Base-by-base conservation (phyloP, 2,113 vertebrate genomes). In the Larimichthys crocea region DNA sequence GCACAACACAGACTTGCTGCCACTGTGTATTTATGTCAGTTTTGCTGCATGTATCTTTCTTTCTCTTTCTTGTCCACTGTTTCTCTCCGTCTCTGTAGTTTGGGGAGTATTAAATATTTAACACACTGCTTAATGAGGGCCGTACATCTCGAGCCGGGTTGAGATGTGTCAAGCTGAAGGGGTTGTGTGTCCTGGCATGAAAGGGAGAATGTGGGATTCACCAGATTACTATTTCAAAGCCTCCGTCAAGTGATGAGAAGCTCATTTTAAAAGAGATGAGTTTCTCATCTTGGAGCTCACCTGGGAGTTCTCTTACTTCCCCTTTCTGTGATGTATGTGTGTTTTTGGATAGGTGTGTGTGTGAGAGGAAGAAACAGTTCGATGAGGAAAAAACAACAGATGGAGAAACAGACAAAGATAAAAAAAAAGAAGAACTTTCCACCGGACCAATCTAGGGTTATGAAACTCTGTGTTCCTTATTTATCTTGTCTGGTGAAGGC, bases 31-130 rank as follows among this genome's bases (percentile, higher is more conserved):
- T 78, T 57, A 3, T 19, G 46, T 83, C 61, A 76, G 31, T 60
- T 81, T 69, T 40, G 64, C 26, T 7, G 5, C 70, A 68, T 8
- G 11, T 26, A 5, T 84, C 63, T 60, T 1, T 9, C 10, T 26
- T 31, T 46, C 53, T n/a, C 63, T 74, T 70, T 79, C 60, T 84
- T 31, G 59, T 56, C 53, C 66, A 70, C 65, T 46, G 26, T 73
- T 19, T 86, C 50, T 70, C 59, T 72, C 44, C 35, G 48, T 63
- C 73, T 86, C 78, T 88, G 76, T 80, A 69, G 83, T 91, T 79
- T 66, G 35, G 71, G 35, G 10, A 44, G 35, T 59, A 86, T 92
- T 84, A 85, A 93, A 91, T 89, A 93, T 92, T 93, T 64, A 91
- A 78, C 44, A 50, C 3, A 15, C 4, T 24, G 81, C 76, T 92